Base-by-base conservation (phyloP, 2,113 vertebrate species). In the Sorex araneus region DNA sequence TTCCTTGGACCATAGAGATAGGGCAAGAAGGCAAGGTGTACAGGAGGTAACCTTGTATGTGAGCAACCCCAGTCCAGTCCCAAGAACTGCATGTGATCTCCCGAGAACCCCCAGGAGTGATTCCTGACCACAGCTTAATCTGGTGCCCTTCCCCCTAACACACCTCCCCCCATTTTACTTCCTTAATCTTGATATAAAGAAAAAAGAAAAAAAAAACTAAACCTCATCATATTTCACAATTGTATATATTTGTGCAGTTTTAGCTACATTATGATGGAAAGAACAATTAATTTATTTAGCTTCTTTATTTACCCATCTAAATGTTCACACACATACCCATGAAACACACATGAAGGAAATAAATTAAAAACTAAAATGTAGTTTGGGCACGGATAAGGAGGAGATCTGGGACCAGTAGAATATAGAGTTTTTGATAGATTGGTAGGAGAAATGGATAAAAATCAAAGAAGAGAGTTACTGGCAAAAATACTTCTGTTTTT, bases 261-360 rank as follows among this genome's bases (percentile, higher is more conserved):
- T 69, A 28, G 43, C 25, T 71, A 80, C 30, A 73, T 32, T 21
- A 87, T 70, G 54, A 13, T 69, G 32, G 28, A 28, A 32, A 73
- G 43, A 54, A n/a, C 43, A 80, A 54, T 77, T 32, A 32, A 47
- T 79, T 50, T 80, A 74, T 92, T 87, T 82, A 81, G 27, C 19
- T 80, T 92, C 54, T 27, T 82, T 87, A 66, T 66, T 74, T 81
- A 54, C 43, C 23, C 21, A 92, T 23, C 21, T 60, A 23, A 60
- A 82, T 32, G 63, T 16, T 60, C 54, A 43, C 11, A 76, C 30
- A 87, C 47, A 87, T 57, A 73, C 25, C 79, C n/a, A 10, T 73
- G 78, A 71, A 54, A 50, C 19, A 16, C 32, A 28, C 32, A 75
- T 3, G 21, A 50, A 87, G 36, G 7, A 34, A 12, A 57, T 71